phyloP scores from a whole-genome alignment of 2,797 vertebrate species.

The Melanotaenia nigrans region DNA sequence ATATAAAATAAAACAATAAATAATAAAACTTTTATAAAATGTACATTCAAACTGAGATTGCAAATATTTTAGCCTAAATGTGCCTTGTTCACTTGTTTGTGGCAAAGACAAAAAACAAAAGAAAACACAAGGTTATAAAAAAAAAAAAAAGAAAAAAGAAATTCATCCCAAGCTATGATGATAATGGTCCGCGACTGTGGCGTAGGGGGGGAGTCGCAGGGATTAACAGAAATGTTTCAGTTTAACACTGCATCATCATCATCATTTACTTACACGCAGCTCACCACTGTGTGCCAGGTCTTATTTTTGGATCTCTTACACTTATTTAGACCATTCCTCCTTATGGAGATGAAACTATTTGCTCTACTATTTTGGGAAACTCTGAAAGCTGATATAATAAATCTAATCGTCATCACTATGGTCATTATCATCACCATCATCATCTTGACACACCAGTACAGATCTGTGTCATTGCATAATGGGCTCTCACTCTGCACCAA shows the following conservation, averaged over 20 bases:
- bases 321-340: conserved; percentile 56
- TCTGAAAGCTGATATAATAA: conserved; percentile 43
- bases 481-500: conserved; percentile 18
- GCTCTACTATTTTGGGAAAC: conserved; percentile 52
- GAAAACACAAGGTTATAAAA: too few relatives aligned
- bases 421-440: conserved; percentile 31
- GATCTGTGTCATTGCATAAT: conserved; percentile 20
- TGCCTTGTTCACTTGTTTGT: too few relatives aligned
- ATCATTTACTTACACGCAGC: conserved; percentile 28
- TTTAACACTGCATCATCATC: conserved; percentile 30
- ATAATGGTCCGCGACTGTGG: neutral
- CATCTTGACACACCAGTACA: neutral
- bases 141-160: too few relatives aligned
- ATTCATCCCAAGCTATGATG: too few relatives aligned
- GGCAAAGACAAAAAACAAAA: too few relatives aligned
- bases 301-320: conserved; percentile 54
- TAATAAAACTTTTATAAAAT: neutral
- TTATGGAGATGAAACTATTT: conserved; percentile 64
- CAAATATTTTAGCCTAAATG: too few relatives aligned
- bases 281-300: conserved; percentile 26
- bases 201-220: neutral
- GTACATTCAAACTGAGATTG: neutral
- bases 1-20: neutral
- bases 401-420: conserved; percentile 17
- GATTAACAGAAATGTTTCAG: conserved; percentile 22